Conservation (phyloP, 2,888 invertebrate species). For the Drosophila greeni region DNA sequence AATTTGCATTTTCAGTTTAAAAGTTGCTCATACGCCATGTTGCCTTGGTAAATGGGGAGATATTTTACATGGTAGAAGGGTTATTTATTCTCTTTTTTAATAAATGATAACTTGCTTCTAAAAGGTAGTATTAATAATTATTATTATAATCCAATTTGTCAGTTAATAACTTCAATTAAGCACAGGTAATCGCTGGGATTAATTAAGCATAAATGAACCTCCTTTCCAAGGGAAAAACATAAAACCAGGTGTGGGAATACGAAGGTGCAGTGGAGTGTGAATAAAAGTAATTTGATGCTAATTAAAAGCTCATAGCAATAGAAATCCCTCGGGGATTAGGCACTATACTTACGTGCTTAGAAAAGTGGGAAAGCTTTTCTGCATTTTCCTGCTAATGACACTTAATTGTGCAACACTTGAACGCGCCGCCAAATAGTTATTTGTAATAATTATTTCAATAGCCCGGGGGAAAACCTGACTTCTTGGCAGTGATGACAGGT, state of each 20-base stretch:
- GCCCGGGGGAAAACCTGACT: conserved; percentile 26
- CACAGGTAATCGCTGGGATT: conserved; percentile 27
- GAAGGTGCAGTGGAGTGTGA: conserved; percentile 58
- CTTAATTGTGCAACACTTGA: conserved; percentile 59
- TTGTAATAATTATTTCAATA: conserved; percentile 61
- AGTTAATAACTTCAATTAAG: conserved; percentile 16
- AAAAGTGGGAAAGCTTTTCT: conserved; percentile 5
- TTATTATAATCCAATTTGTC: conserved; percentile 8
- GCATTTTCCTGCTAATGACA: conserved; percentile 55
- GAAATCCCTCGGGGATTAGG: conserved; percentile 20
- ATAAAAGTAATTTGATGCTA: conserved; percentile 69
- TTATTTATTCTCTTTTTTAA: background rate
- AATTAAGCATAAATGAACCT: conserved; percentile 32
- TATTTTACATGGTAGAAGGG: background rate
- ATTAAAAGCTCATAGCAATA: conserved; percentile 55
- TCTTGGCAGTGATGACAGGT: background rate
- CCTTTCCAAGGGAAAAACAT: background rate
- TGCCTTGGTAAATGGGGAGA: background rate
- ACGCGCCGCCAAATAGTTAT: conserved; percentile 44
- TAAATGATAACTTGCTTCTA: too few species aligned
- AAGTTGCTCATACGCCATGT: conserved; percentile 53
- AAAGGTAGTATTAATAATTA: too few species aligned
- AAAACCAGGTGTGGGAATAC: conserved; percentile 4
- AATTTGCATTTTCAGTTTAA: conserved; percentile 43
- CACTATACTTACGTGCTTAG: background rate